Evolutionary conservation across 1,140 invertebrate species (phyloP), one percentile per base, ranked within the genome.

Genomic region (Anoplolepis gracilipes): DNA sequence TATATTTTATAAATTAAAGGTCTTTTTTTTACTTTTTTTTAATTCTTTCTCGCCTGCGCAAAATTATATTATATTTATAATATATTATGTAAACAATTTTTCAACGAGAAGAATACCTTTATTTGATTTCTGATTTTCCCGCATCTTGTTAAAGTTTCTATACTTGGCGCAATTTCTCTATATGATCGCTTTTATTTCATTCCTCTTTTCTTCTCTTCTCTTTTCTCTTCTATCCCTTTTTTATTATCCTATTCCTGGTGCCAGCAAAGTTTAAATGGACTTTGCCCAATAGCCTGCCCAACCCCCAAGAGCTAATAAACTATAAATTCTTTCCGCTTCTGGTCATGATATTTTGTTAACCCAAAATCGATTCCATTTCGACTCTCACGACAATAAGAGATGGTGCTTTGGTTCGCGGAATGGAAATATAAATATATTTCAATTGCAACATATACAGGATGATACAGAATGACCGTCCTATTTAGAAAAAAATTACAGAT

Each of bases 221-320:
- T 1, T 36, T 33, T 36, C 25, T 33, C 25, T 25, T 25, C 30
- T 22, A 57, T 42, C 7, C 13, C 33, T 85, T 87, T 86, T 90
- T 91, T 92, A 86, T 86, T 88, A 85, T 77, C 73, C 81, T 55
- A 87, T 86, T 87, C 84, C 81, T 67, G 85, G 86, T 88, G 89
- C 90, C 87, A 89, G 89, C 64, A 88, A 92, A 93, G 87, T 93
- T 93, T 93, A 91, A 93, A 94, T 94, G 92, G 92, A 93, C 92
- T 93, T 92, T 90, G 90, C 88, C 91, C 90, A 92, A 93, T 91
- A 92, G 91, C 72, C 89, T 85, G 92, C 89, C 91, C 87, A 88
- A 87, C 91, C 86, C 84, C 85, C 82, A 57, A 90, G 46, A 49
- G 90, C 92, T 93, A 93, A 93, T 93, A 93, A 93, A 92, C 91